Evolutionary conservation across 2,888 invertebrate species (phyloP), one percentile per base, ranked within the genome.

Genomic region (Ectobius pallidus): DNA sequence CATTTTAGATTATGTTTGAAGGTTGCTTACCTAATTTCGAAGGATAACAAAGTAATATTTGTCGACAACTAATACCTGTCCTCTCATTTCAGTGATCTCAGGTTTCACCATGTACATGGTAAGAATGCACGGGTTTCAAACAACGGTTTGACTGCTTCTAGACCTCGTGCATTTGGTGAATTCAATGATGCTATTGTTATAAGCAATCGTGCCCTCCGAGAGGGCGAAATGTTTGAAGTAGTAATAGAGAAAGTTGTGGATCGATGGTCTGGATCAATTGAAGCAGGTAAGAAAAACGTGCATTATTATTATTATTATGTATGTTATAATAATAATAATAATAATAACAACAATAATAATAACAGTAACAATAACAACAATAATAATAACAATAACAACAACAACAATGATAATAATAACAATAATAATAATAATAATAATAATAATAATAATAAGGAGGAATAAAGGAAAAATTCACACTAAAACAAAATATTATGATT

Each of bases 111-210:
- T 71, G 89, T 95, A 16, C 96, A 96, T 82, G 96, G 96, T 0
- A 91, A 92, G 78, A 96, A 97, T 83, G 95, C 95, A 0, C 87
- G 92, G 20, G 90, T 97, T 58, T 90, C 91, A 20, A 93, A 93
- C 81, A 92, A 91, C 77, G 94, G 96, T 0, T 83, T 94, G 75
- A 95, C 95, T 0, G 96, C 97, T 0, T 89, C 92, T 55, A 88
- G 97, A 44, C 94, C 95, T 16, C 91, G 95, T 76, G 94, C 96
- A 4, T 88, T 93, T 76, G 94, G 94, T 0, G 97, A 97, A 86
- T 97, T 97, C 83, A 97, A 96, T 81, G 95, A 96, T 81, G 96
- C 96, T 0, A 95, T 97, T 76, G 92, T 97, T 1, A 93, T 97
- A 81, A 95, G 95, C 73, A 95, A 92, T 81, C 87, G 97, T 69